Base-by-base conservation (phyloP, 2,797 vertebrate species). In the Psittacula derbiana region DNA sequence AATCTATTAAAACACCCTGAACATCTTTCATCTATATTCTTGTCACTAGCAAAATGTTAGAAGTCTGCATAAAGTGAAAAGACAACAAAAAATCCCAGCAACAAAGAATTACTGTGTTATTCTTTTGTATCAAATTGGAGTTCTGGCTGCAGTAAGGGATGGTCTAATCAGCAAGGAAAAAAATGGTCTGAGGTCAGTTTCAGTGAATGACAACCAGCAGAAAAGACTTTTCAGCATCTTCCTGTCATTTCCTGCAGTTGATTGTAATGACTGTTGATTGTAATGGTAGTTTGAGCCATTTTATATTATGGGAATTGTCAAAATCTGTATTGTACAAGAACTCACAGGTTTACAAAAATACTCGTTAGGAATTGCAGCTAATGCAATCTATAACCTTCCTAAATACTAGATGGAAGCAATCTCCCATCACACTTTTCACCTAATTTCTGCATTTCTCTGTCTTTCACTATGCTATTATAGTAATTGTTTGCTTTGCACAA, bases 261-360 rank as follows among this genome's bases (percentile, higher is more conserved):
- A 98, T 97, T 98, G 96, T 96, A 97, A 97, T 97, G 95, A 91
- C 92, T 97, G 91, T 93, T 98, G 97, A 97, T 98, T 97, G 96
- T 95, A 97, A 96, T 96, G 90, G 96, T 97, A 94, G 80, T 96
- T 97, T 84, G 75, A 97, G 72, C 75, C 92, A 93, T 97, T 97
- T 95, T 91, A 71, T 96, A 83, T 94, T 96, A 95, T 82, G 52
- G 53, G 91, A 97, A 96, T 94, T 97, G 96, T 96, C 96, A 97
- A 97, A 95, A 95, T 97, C 90, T 85, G 43, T 97, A 93, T 96
- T 94, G 95, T 93, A 91, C 85, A 74, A 80, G 64, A 86, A 85
- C 62, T 94, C 30, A 86, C 14, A 93, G 50, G 46, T 97, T 96
- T 95, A 95, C 65, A 90, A 93, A 97, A 96, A 95, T 38, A 76